Base-by-base conservation (phyloP, 1,140 invertebrate genomes). In the Cryptotermes secundus region DNA sequence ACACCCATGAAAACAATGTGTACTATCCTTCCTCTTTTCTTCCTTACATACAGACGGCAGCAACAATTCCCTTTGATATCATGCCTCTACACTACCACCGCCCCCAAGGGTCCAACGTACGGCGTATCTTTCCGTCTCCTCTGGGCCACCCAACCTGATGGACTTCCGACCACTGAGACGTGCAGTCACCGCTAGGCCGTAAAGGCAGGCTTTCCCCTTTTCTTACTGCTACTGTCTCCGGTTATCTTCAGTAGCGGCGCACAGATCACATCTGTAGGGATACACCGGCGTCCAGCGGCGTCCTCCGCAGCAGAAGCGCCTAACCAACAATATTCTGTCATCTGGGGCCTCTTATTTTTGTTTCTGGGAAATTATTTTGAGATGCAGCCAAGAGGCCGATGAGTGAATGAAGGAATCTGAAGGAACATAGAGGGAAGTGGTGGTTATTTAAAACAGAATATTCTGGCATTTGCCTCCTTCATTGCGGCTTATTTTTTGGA, bases 61-160 rank as follows among this genome's bases (percentile, higher is more conserved):
- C 59, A 72, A 31, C 26, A 26, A 72, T 72, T 26, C 59, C 59
- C 59, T 26, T 72, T 31, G 59, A 72, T 72, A 72, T 72, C 59
- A 72, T 72, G n/a, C 59, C 59, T 72, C 16, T 31, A 72, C n/a
- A 72, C 59, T 31, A n/a, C 26, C 59, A 72, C 59, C 59, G 31
- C 59, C 59, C 59, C 59, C 59, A n/a, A 72, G 59, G 59, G 59
- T 72, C 59, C 59, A 14, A 72, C 26, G 59, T 26, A 72, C 59
- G 59, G 31, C 59, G 59, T 72, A 72, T 72, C 59, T 72, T 59
- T 72, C 59, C 59, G 59, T 31, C 59, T 72, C 59, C 59, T 59
- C 59, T 72, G 59, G 59, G 59, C 59, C 59, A n/a, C n/a, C n/a
- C 59, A 72, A 72, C 59, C 59, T 72, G 59, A 72, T 72, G 59